Base-by-base conservation (phyloP, 2,888 invertebrate species). In the Thelaira solivaga region DNA sequence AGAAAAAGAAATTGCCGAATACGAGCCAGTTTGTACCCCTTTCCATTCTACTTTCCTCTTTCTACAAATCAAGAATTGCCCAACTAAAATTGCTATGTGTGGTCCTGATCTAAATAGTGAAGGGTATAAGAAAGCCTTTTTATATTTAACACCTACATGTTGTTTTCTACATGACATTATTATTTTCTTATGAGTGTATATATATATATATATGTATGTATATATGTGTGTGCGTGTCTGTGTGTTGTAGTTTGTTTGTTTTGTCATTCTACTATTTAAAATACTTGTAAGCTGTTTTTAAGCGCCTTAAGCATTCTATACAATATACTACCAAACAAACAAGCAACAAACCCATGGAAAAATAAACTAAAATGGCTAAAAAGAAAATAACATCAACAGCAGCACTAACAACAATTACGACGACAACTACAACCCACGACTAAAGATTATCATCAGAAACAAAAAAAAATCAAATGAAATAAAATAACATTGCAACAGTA, bases 271-370 rank as follows among this genome's bases (percentile, higher is more conserved):
- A 47, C 64, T 73, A 57, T 45, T 61, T 49, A 69, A 65, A 67
- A 69, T 62, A 64, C 65, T 78, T 65, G 74, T 78, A 78, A 78
- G 74, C 78, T 65, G 59, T 71, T 49, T 55, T 78, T 78, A 78
- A 78, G 78, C 78, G 78, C 78, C 78, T 78, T 74, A 74, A 71
- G 74, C 65, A 34, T 69, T 49, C 61, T 16, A 34, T 29, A 47
- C 11, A 16, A 53, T 41, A 64, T 41, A 73, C 53, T 39, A 13
- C 2, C 69, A 29, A 31, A 43, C 41, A 41, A 49, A 36, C 5
- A 51, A 31, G n/a, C n/a, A n/a, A n/a, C n/a, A 47, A 47, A 57
- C 26, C 31, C n/a, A 5, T 16, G 47, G 7, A 49, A 69, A 34
- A 36, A 24, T 45, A 59, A 39, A 36, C n/a, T 4, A 22, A 47